These are phyloP conservation scores for Tringa solitaria DNA, from an alignment of 2,113 vertebrate species.

Conservation along the genomic window DNA sequence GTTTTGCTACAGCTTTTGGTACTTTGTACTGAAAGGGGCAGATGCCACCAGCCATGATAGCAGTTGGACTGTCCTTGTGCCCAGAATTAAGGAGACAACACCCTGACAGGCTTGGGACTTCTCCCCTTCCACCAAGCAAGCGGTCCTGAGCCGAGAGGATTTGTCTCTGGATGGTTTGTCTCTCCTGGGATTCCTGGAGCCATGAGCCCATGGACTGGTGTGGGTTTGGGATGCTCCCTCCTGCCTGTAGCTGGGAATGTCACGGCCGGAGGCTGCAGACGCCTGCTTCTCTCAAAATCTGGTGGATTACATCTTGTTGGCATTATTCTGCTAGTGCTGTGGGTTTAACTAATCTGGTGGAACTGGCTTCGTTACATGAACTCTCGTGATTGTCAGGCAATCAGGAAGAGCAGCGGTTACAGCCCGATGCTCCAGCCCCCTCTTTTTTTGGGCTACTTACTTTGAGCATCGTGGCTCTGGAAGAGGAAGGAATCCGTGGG, in stretches of 20 bases:
- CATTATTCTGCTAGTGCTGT: accelerated
- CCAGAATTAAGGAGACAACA: neutral
- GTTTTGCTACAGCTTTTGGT: neutral
- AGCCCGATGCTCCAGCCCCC: neutral
- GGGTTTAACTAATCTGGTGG: neutral
- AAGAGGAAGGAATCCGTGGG: neutral
- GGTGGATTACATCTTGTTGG: neutral
- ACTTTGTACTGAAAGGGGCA: no score
- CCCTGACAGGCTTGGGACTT: neutral
- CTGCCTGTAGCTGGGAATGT: neutral
- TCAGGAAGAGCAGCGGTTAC: neutral
- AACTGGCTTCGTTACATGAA: accelerated
- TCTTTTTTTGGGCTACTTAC: neutral
- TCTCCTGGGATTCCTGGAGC: neutral
- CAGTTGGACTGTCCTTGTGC: neutral
- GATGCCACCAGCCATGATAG: accelerated
- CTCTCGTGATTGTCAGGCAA: accelerated
- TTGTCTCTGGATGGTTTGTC: neutral
- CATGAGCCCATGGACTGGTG: accelerated
- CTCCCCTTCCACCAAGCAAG: neutral
- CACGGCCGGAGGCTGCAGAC: neutral
- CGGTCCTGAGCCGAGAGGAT: neutral
- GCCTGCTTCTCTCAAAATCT: neutral
- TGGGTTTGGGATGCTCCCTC: neutral
- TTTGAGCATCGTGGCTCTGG: neutral